These are phyloP conservation scores for Loripinus fragilis DNA, from an alignment of 2,888 invertebrate species.

Conservation along the genomic window DNA sequence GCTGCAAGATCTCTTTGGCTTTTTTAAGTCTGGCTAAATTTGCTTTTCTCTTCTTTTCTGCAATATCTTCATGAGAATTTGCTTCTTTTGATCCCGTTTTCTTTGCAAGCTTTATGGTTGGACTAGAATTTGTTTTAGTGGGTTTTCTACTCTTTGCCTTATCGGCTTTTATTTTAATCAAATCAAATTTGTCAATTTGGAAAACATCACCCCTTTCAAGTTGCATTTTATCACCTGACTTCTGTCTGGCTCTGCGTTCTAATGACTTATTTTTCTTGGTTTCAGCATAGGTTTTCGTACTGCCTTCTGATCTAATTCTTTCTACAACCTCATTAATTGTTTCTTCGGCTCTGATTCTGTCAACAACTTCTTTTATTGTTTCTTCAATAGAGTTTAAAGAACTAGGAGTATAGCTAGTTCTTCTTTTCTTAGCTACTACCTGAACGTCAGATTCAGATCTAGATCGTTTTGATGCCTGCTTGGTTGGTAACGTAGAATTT, in stretches of 20 bases:
- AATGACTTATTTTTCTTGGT: neutral
- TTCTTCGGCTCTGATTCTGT: slow-evolving; percentile 1
- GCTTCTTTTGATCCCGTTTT: slow-evolving; percentile 8
- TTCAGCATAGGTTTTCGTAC: slow-evolving; percentile 5
- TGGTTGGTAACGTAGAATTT: slow-evolving; percentile 49
- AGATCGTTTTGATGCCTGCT: slow-evolving; percentile 46
- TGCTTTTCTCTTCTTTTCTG: slow-evolving; percentile 53
- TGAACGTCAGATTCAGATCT: slow-evolving; percentile 58
- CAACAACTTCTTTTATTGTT: slow-evolving; percentile 4
- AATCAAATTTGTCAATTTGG: neutral
- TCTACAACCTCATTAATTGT: slow-evolving; percentile 31
- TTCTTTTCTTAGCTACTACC: slow-evolving; percentile 7
- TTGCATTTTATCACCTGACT: neutral
- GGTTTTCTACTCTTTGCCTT: neutral
- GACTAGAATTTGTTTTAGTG: neutral
- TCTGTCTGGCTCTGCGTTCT: slow-evolving; percentile 1
- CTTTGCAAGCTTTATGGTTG: neutral
- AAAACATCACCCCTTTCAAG: neutral
- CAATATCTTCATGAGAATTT: slow-evolving; percentile 48
- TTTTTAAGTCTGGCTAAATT: slow-evolving; percentile 48
- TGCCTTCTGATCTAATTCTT: slow-evolving; percentile 37
- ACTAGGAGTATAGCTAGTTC: neutral
- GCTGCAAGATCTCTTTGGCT: slow-evolving; percentile 45
- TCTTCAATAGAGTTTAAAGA: neutral
- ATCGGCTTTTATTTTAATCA: slow-evolving; percentile 13